These are phyloP conservation scores for Eonycteris spelaea DNA, from an alignment of 2,113 vertebrate genomes.

Conservation along the genomic window DNA sequence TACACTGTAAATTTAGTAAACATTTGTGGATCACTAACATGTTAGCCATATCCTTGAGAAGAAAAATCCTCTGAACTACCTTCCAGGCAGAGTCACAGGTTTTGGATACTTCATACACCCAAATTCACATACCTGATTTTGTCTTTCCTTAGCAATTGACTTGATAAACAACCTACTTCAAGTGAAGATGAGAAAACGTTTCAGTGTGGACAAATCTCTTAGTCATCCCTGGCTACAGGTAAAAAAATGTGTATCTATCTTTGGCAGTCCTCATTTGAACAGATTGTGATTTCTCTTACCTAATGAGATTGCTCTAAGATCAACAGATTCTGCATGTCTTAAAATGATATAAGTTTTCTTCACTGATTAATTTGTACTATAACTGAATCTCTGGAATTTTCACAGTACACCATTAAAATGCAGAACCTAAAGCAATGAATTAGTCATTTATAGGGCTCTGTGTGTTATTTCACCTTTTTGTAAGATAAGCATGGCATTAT, in stretches of 20 bases:
- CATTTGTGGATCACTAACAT: not conserved
- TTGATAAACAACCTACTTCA: conserved; percentile 99
- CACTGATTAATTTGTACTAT: not conserved
- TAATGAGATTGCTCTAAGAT: not conserved
- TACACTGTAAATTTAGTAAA: not conserved
- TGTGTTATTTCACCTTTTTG: not conserved
- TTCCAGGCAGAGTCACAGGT: not conserved
- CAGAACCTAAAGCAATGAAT: not conserved
- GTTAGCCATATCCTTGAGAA: not conserved
- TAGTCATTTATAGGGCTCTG: not conserved
- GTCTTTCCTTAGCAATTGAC: conserved; percentile 89
- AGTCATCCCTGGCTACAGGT: conserved; percentile 99
- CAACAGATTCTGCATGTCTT: not conserved
- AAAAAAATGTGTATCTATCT: not conserved
- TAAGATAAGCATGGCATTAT: not conserved
- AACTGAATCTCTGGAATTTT: not conserved
- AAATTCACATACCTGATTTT: conserved; percentile 41
- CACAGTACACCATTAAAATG: not conserved
- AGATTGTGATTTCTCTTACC: not conserved
- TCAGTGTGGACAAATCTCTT: conserved; percentile 98
- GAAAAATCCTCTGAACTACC: not conserved
- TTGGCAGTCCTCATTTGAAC: not conserved
- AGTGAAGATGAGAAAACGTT: conserved; percentile 99
- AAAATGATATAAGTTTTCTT: not conserved
- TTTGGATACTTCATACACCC: not conserved